Evolutionary conservation across 2,888 invertebrate genomes (phyloP), one percentile per base, ranked within the genome.

Genomic region (Chrysotoxum bicinctum): DNA sequence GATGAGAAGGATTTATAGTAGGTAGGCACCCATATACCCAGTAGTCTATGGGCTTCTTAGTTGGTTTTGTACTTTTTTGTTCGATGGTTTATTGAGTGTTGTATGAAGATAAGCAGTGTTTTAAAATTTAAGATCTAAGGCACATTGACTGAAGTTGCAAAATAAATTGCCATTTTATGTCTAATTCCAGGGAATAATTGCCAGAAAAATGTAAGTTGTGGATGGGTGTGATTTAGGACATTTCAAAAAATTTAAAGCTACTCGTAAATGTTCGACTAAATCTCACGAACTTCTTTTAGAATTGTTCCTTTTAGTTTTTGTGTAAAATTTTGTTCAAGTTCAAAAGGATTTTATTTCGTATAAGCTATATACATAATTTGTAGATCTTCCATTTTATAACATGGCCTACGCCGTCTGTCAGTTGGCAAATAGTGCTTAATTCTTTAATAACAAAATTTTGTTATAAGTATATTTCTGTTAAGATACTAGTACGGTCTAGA

Each of bases 51-150:
- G 37, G 40, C 16, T 40, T 40, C 40, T 40, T 37, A 23, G 14
- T 35, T 37, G n/a, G 16, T 10, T 23, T 23, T 16, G 16, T 60
- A 26, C 21, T 26, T 60, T 60, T 60, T 40, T 56, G 1, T n/a
- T 54, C 12, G n/a, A 40, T 60, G 60, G n/a, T 58, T 23, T 60
- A 58, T 58, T 37, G 60, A 26, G 23, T 60, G 30, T 26, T 26
- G 14, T 5, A 40, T 40, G 14, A 12, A 16, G 6, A 32, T 54
- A 30, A 54, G 16, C 16, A 54, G 10, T 32, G 54, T 32, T 54
- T 50, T 32, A 54, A 60, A 21, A 60, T 60, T 60, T 60, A 37
- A 60, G 23, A 26, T 60, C 9, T 10, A 43, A 40, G 60, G 3
- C 6, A 23, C 9, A 60, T 40, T 40, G 8, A 4, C n/a, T 23